Evolutionary conservation across 2,888 invertebrate genomes (phyloP).

Genomic region (Limnephilus lunatus): DNA sequence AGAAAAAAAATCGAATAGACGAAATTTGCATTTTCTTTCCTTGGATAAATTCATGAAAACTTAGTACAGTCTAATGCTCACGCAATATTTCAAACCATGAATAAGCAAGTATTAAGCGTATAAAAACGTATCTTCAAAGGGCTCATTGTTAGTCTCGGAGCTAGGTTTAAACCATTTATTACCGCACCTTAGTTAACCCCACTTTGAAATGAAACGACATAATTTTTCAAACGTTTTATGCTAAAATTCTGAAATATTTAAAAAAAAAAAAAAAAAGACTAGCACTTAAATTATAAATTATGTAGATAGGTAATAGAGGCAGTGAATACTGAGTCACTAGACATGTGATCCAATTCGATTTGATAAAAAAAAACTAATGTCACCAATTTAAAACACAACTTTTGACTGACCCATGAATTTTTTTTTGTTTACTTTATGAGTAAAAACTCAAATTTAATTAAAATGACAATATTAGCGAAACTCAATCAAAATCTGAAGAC

Average conservation of each 20-base stretch:
- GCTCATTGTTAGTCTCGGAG: not conserved
- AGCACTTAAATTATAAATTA: not conserved
- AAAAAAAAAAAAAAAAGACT: not conserved
- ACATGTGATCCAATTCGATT: no score
- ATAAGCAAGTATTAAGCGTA: not conserved
- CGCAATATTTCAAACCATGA: not conserved
- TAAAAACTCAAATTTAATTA: no score
- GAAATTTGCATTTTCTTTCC: not conserved
- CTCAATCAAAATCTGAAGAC: no score
- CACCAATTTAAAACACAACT: no score
- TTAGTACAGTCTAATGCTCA: not conserved
- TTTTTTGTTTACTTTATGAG: no score
- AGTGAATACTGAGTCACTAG: not conserved
- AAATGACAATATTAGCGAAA: no score
- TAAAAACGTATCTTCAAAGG: not conserved
- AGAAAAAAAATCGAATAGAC: not conserved
- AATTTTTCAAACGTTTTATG: not conserved
- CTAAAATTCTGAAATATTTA: not conserved
- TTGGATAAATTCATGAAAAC: not conserved
- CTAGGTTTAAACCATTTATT: not conserved
- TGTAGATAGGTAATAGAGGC: not conserved
- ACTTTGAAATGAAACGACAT: not conserved
- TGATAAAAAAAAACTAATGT: no score
- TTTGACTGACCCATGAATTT: no score
- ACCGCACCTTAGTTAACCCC: not conserved